Base-by-base conservation (phyloP, 30 jellyfish, hydroid and myxozoan species). In the Rhopilema esculentum region DNA sequence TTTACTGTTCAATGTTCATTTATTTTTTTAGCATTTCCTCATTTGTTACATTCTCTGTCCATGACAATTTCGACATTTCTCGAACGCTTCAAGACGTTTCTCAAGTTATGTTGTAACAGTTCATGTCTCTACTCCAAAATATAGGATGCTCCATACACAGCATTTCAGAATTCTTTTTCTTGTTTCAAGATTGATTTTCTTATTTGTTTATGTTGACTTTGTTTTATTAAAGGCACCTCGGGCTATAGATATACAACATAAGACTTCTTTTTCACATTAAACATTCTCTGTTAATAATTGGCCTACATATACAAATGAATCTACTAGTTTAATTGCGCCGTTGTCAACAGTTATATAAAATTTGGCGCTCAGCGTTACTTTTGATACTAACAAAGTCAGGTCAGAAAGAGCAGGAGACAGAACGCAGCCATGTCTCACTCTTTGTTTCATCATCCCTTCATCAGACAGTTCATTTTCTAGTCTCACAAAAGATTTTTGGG, bases 401-500 rank as follows among this genome's bases (percentile, higher is more conserved):
- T 49, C 24, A 49, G 57, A 78, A 83, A 78, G 32, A 9, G 29
- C 20, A 50, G 88, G 88, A 23, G 30, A 16, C 72, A 78, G n/a
- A 49, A 53, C 88, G 72, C 88, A 78, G n/a, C 88, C 88, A 50
- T 78, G 88, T 76, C 87, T 76, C 77, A 76, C 87, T 16, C 81
- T 49, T 31, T 81, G 33, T n/a, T n/a, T n/a, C n/a, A n/a, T n/a
- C n/a, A 23, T 22, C 16, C 23, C 23, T 30, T 12, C 30, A 12
- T 30, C 30, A 20, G 22, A 72, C 18, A 16, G n/a, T n/a, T n/a
- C n/a, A n/a, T n/a, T n/a, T n/a, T n/a, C n/a, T n/a, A n/a, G n/a
- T n/a, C 19, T 76, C 1, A 76, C 20, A 33, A 40, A 31, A 16
- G 87, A 81, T 76, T n/a, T 49, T 50, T 49, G 79, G 16, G 33